Evolutionary conservation across 2,113 vertebrate species (phyloP), one percentile per base, ranked within the genome.

Genomic region (Catagonus wagneri): DNA sequence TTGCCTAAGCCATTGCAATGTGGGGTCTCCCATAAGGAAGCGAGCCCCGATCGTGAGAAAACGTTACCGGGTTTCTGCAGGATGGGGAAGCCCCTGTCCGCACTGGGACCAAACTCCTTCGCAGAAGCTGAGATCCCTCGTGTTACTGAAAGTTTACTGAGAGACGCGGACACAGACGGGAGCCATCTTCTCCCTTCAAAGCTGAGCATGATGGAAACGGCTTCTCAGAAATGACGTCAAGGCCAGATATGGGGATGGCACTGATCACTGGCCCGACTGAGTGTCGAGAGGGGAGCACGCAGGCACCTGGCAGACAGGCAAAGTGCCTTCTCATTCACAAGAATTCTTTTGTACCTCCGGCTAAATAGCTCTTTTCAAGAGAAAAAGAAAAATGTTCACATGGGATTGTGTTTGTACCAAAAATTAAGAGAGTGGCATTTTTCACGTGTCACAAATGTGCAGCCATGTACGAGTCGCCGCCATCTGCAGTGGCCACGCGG

Each of bases 391-490:
- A 20, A 7, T 52, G 20, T 84, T 54, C 11, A 2, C 7, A 11
- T 79, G 52, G 44, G 63, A 39, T 66, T 17, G 20, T 79, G 50
- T 79, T 91, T 86, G 63, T 39, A 54, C 34, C 72, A 63, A 85
- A 96, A 72, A 20, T 52, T 34, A 92, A 95, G 72, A 89, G 78
- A 89, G 92, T 29, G 65, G 17, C 17, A 22, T 83, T 79, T 92
- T 34, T 14, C 39, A 52, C 8, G 10, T 17, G 29, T 66, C 72
- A 44, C 20, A 60, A 50, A 54, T 52, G 7, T 54, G 66, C n/a
- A 44, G 52, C 34, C 44, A 6, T 39, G 10, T 3, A 3, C 12
- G 76, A 84, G 16, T 29, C 60, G 52, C 52, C 71, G 17, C 1
- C 3, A 16, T 52, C 44, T 78, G 39, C 27, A 20, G 88, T 22